These are phyloP conservation scores for Coreoperca whiteheadi DNA, from an alignment of 2,113 vertebrate genomes.

Conservation along the genomic window DNA sequence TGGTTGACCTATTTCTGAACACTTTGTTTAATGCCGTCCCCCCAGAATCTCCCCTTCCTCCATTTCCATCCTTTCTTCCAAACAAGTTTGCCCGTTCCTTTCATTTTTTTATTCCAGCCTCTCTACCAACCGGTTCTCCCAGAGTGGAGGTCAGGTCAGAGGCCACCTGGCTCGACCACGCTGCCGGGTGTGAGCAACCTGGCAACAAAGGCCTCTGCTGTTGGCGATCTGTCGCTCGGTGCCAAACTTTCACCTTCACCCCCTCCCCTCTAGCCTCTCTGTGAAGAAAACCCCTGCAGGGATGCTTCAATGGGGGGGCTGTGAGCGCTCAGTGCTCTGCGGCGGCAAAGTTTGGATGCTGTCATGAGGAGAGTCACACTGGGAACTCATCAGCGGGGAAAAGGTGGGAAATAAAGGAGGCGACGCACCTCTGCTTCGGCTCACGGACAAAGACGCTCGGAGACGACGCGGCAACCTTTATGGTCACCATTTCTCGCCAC, in stretches of 20 bases:
- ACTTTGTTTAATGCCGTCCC: constrained; percentile 76
- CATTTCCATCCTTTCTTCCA: constrained; percentile 61
- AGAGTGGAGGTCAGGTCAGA: constrained; percentile 90
- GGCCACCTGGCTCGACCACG: constrained; percentile 86
- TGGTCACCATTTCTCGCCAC: constrained; percentile 16
- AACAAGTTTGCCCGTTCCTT: constrained; percentile 50
- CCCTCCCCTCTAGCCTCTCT: constrained; percentile 54
- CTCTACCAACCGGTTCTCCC: constrained; percentile 77
- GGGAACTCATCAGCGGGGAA: constrained; percentile 83
- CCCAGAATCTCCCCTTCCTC: constrained; percentile 63
- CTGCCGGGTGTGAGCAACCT: constrained; percentile 84
- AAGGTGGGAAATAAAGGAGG: constrained; percentile 71
- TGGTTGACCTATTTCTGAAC: constrained; percentile 82
- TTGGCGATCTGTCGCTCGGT: constrained; percentile 75
- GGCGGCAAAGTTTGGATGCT: constrained; percentile 88
- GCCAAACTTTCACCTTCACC: constrained; percentile 82
- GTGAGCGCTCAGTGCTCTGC: constrained; percentile 82
- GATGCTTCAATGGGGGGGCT: constrained; percentile 88
- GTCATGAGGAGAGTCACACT: constrained; percentile 88
- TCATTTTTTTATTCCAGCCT: constrained; percentile 68
- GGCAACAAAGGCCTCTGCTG: constrained; percentile 87
- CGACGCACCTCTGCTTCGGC: constrained; percentile 80
- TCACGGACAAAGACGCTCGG: constrained; percentile 67
- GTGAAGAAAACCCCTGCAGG: constrained; percentile 85
- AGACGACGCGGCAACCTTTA: constrained; percentile 53